Evolutionary conservation across 2,797 vertebrate species (phyloP), one percentile per base, ranked within the genome.

Genomic region (Esox lucius): DNA sequence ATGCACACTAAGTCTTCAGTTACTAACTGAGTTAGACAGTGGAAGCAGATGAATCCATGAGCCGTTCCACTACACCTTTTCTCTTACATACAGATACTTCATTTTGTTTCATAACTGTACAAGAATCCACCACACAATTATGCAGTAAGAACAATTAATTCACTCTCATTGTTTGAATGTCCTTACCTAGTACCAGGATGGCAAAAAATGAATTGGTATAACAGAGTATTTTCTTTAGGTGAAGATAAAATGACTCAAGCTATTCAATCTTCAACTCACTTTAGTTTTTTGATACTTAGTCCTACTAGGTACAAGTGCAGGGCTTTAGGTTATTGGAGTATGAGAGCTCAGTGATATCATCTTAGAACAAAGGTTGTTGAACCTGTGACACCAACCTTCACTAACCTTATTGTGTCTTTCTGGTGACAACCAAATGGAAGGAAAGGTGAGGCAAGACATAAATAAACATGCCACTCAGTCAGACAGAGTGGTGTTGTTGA

Each of bases 401-500:
- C 53, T 59, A n/a, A 59, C 53, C 53, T 22, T 11, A 59, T 8
- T 11, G 53, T 59, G 53, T 59, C n/a, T 22, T 59, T 22, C 53
- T 59, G 53, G 19, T 59, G 19, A 56, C 8, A 17, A 5, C 19
- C 53, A 56, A 56, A 17, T 2, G 53, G 53, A n/a, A 59, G 53
- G 53, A n/a, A 59, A 59, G 19, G n/a, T 59, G 53, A n/a, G 53
- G 53, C 53, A 59, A 19, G 53, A 28, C 49, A 9, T 33, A 71
- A 71, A 59, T 71, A 71, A 71, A 71, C 56, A 71, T 35, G 35
- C 24, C 70, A 56, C 70, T 71, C 39, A 56, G 70, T 56, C 56
- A 56, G 70, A 56, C 49, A 59, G 70, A 59, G 70, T 31, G 70
- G 13, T 59, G 51, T 71, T 5, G 19, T 28, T 33, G n/a, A n/a